Base-by-base conservation (phyloP, 2,797 vertebrate species). In the Chaunax sp. region DNA sequence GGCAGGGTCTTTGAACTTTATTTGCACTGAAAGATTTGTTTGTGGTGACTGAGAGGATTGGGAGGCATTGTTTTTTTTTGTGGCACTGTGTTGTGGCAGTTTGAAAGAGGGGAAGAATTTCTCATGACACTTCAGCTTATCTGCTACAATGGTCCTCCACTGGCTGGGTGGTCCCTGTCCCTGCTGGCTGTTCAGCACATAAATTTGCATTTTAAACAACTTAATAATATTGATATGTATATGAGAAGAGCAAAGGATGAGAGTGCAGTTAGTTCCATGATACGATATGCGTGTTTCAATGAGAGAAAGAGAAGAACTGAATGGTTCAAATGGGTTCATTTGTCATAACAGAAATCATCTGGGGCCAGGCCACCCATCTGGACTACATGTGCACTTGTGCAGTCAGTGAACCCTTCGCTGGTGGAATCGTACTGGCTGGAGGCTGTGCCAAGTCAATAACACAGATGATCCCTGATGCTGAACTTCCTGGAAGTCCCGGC, bases 361-460 rank as follows among this genome's bases (percentile, higher is more conserved):
- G 72, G 63, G 82, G 82, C 82, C 65, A 72, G 90, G 81, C 88
- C 89, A 89, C 85, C 90, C 88, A 90, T 92, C 87, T 90, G 90
- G 85, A 83, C 83, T 78, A 68, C 86, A 69, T 77, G 86, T 70
- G 70, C 67, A 76, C 80, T 85, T 78, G 76, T 64, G 73, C 69
- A 73, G 81, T 78, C 85, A 85, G 83, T 79, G 77, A 89, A 83
- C 67, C 80, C 77, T 81, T 84, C 19, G 51, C 86, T 80, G 77
- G 77, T 89, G 85, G 78, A 92, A 88, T 87, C 51, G 69, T 82
- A 88, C 77, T 85, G 82, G 75, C 85, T 78, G 77, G 77, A 89
- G 77, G 75, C 68, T 72, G 71, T 90, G 90, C 87, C 88, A 92
- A 90, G 85, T 88, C 90, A 92, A 91, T 91, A 90, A 90, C 87